phyloP scores from a whole-genome alignment of 2,113 vertebrate genomes.

The Vulpes ferrilata region DNA sequence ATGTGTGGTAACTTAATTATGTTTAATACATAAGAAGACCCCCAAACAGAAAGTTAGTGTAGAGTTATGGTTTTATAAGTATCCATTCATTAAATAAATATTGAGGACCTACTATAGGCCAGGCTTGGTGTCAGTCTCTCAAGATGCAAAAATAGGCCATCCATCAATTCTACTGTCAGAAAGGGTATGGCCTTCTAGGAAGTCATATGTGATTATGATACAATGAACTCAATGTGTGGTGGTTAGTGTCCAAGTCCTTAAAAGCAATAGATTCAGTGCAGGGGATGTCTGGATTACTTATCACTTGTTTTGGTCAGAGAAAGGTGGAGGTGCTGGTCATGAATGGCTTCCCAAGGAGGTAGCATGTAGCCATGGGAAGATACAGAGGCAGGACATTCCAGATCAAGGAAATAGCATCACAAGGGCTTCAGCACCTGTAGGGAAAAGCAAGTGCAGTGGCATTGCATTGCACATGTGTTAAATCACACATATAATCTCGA shows the following conservation, averaged over 20 bases:
- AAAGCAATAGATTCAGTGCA: not conserved
- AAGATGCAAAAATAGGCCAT: not conserved
- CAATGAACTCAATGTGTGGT: not conserved
- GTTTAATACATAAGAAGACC: slow-evolving; percentile 11
- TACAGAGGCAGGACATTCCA: not conserved
- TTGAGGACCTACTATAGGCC: not conserved
- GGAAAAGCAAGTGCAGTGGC: not conserved
- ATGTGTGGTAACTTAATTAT: not conserved
- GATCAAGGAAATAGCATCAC: not conserved
- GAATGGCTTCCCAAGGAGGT: not conserved
- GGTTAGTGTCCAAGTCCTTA: not conserved
- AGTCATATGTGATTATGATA: not conserved
- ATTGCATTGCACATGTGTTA: not conserved
- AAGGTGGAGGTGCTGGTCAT: not conserved
- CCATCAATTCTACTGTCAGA: not conserved
- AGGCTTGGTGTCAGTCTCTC: not conserved
- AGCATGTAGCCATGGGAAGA: not conserved
- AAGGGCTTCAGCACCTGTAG: not conserved
- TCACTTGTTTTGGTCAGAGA: not conserved
- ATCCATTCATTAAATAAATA: not conserved
- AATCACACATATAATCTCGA: not conserved
- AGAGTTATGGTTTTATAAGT: not conserved
- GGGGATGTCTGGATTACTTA: not conserved
- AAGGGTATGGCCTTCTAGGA: not conserved
- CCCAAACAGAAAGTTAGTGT: not conserved